Evolutionary conservation across 2,888 invertebrate species (phyloP), one percentile per base, ranked within the genome.

Genomic region (Iselma pallidipennis): DNA sequence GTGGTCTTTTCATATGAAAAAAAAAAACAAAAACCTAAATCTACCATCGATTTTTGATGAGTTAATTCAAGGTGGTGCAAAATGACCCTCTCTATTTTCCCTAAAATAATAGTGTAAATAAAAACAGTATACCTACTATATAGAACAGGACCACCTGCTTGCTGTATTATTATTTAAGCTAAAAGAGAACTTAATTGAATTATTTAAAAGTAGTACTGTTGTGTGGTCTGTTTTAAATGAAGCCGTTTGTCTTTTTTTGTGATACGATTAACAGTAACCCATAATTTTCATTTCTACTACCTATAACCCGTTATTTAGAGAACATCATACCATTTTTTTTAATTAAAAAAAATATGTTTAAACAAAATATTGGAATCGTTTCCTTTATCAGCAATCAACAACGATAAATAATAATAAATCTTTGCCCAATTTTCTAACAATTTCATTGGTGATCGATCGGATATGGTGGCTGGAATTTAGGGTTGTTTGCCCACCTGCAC

Each of bases 51-150:
- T 63, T 42, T 42, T 68, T 74, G 74, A 74, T 71, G 72, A 68
- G 72, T 72, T 74, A 72, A 74, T 74, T 68, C 66, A 68, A 66
- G 66, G 67, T 63, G 62, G 58, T 61, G 65, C 67, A 58, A 72
- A 72, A 72, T 74, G 72, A 70, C 71, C 69, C 71, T 71, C 52
- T 16, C 33, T 51, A 69, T 72, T 71, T 68, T 67, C 66, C 65
- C 57, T 62, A 61, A 71, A 68, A 70, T 72, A 67, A 71, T 69
- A 68, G 72, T 42, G 42, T 72, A 72, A 72, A 71, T 69, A 71
- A 69, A 66, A 66, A 65, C 45, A 28, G 58, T 54, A 52, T 14
- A n/a, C n/a, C n/a, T n/a, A n/a, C n/a, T n/a, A 14, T 14, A 42
- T 19, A 37, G 16, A 16, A 49, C 49, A 58, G 55, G 69, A 64